These are phyloP conservation scores for Peromyscus nudipes DNA, from an alignment of 2,797 vertebrate species.

Conservation along the genomic window DNA sequence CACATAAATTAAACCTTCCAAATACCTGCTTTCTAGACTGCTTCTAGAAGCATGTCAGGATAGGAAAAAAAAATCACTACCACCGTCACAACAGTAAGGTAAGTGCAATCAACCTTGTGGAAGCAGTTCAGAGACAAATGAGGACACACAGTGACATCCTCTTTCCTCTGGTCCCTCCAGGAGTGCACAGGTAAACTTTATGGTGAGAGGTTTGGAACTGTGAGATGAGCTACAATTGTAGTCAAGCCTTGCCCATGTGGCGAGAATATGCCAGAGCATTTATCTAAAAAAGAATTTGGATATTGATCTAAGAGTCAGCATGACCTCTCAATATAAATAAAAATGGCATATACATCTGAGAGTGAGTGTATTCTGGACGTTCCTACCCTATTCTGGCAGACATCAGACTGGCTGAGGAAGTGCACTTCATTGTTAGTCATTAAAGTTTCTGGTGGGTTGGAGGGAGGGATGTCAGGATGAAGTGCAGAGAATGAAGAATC, in stretches of 20 bases:
- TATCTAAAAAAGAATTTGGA: not conserved
- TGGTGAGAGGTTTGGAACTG: not conserved
- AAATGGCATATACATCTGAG: not conserved
- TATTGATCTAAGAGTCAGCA: not conserved
- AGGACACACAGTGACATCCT: not conserved
- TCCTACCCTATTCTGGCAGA: not conserved
- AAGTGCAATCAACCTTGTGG: not conserved
- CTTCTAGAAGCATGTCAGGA: constrained; percentile 61
- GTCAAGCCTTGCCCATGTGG: constrained; percentile 17
- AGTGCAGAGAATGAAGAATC: not conserved
- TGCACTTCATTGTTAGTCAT: not conserved
- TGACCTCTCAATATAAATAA: constrained; percentile 42
- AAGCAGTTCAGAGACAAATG: constrained; percentile 12
- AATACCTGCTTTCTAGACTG: constrained; percentile 61
- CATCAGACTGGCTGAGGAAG: constrained; percentile 36
- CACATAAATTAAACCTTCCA: constrained; percentile 26
- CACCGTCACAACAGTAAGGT: not conserved
- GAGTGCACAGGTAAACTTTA: not conserved
- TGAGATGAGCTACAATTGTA: not conserved
- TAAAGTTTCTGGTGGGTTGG: not conserved
- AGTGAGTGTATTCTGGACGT: not conserved
- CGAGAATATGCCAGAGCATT: constrained; percentile 9
- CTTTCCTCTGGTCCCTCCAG: not conserved
- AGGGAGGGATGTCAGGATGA: not conserved
- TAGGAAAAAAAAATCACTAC: not conserved